phyloP scores from a whole-genome alignment of 2,113 vertebrate species.

The Talpa occidentalis region DNA sequence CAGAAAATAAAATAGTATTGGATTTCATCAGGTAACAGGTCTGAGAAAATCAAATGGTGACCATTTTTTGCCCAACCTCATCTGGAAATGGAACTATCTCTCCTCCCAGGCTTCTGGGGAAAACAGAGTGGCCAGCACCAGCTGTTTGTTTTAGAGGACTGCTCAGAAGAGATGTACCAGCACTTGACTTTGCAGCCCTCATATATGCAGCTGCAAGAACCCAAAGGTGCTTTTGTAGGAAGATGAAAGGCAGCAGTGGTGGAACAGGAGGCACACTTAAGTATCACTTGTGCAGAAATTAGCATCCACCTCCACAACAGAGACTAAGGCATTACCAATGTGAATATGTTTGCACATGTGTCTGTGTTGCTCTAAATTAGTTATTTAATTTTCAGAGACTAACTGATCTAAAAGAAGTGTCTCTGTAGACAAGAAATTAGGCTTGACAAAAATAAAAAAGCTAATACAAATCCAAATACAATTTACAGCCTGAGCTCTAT shows the following conservation, averaged over 20 bases:
- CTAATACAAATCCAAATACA: not conserved
- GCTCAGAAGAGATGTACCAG: not conserved
- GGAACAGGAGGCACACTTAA: not conserved
- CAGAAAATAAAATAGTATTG: not conserved
- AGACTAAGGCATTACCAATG: not conserved
- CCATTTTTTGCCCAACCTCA: conserved; percentile 40
- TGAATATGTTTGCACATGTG: not conserved
- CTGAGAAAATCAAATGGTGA: conserved; percentile 24
- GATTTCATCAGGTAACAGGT: conserved; percentile 46
- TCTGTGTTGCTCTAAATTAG: not conserved
- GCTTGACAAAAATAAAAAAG: not conserved
- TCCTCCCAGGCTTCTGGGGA: not conserved
- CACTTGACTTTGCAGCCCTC: not conserved
- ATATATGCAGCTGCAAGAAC: not conserved
- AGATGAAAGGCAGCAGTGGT: not conserved
- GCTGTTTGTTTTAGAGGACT: not conserved
- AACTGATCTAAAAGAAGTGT: not conserved
- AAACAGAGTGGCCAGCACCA: not conserved
- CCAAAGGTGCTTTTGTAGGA: not conserved
- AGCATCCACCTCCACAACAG: not conserved
- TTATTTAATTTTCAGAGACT: conserved; percentile 8
- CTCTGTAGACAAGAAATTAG: not conserved
- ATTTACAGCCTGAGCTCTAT: not conserved
- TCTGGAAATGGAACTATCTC: not conserved
- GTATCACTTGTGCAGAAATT: not conserved